These are phyloP conservation scores for Limanda limanda DNA, from an alignment of 2,113 vertebrate species.

Conservation along the genomic window DNA sequence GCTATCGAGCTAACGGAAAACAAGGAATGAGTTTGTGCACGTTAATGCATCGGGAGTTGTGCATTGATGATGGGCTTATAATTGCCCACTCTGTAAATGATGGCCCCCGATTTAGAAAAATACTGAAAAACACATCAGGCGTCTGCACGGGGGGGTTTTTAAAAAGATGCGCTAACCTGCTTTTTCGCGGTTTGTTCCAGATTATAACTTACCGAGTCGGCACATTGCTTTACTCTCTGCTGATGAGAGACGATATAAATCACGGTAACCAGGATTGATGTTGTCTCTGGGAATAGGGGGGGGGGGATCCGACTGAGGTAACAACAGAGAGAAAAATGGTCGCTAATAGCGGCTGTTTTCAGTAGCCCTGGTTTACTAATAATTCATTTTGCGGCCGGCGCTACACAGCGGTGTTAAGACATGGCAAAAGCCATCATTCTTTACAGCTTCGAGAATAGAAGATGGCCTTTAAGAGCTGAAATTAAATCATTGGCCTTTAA, in stretches of 20 bases:
- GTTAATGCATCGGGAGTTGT: background rate
- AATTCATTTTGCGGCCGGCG: constrained; percentile 70
- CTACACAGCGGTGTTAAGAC: constrained; percentile 69
- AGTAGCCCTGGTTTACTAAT: constrained; percentile 67
- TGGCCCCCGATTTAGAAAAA: background rate
- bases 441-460: constrained; percentile 75
- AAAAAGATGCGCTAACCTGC: constrained; percentile 19
- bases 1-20: too few relatives aligned
- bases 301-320: constrained; percentile 52
- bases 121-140: background rate
- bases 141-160: constrained; percentile 26
- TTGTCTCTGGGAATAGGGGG: constrained; percentile 44
- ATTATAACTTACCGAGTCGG: constrained; percentile 15
- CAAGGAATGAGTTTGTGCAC: background rate
- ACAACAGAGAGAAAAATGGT: constrained; percentile 67
- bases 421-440: constrained; percentile 79
- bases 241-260: constrained; percentile 54
- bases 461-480: constrained; percentile 82
- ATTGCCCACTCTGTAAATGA: background rate
- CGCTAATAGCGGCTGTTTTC: constrained; percentile 74
- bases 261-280: constrained; percentile 57
- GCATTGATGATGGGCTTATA: background rate
- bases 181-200: constrained; percentile 23
- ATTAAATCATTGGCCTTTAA: constrained; percentile 86
- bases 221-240: constrained; percentile 35